Evolutionary conservation across 2,888 invertebrate genomes (phyloP).

Genomic region (Lithophane socia): DNA sequence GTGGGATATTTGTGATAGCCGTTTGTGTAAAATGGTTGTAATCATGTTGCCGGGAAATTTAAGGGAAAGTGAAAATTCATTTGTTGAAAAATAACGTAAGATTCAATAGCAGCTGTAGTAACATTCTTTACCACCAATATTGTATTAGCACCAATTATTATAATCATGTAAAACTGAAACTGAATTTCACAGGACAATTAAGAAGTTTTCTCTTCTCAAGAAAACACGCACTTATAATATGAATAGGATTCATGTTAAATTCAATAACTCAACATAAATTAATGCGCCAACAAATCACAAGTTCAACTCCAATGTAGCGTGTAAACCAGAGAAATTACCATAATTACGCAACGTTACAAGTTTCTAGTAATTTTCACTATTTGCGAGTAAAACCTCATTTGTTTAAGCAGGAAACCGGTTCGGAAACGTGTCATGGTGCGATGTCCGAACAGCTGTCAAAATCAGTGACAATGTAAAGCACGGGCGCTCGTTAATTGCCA

Average conservation of each 20-base stretch:
- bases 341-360: slow-evolving; percentile 69
- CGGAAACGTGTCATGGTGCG: slow-evolving; percentile 51
- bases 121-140: no score
- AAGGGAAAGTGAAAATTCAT: slow-evolving; percentile 16
- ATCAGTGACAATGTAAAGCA: slow-evolving; percentile 73
- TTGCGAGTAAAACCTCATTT: slow-evolving; percentile 58
- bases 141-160: neutral
- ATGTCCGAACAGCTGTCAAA: slow-evolving; percentile 72
- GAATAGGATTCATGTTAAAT: neutral
- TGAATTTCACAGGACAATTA: neutral
- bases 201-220: neutral
- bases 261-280: slow-evolving; percentile 20
- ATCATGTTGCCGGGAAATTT: slow-evolving; percentile 8
- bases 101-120: neutral
- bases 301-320: slow-evolving; percentile 51
- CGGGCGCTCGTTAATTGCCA: slow-evolving; percentile 81
- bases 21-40: slow-evolving; percentile 23
- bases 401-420: slow-evolving; percentile 67
- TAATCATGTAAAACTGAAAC: neutral
- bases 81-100: neutral
- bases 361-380: slow-evolving; percentile 72
- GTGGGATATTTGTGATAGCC: slow-evolving; percentile 24
- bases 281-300: slow-evolving; percentile 32
- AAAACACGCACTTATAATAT: neutral
- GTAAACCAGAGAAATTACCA: slow-evolving; percentile 68